Base-by-base conservation (phyloP, 2,797 vertebrate species). In the Microctenopoma lineatum region DNA sequence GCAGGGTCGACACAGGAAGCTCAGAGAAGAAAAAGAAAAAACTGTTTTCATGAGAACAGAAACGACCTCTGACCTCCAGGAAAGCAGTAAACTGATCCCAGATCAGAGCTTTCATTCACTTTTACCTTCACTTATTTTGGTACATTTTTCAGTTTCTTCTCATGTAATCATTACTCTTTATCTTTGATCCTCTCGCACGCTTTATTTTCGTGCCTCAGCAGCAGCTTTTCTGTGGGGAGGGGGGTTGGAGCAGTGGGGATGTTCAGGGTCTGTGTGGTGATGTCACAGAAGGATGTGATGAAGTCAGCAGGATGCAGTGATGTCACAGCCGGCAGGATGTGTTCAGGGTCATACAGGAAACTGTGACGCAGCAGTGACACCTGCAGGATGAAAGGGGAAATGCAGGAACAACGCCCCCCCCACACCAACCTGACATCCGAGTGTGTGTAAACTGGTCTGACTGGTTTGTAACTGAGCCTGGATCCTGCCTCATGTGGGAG, bases 221-320 rank as follows among this genome's bases (percentile, higher is more conserved):
- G 47, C n/a, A 13, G 21, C 21, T 25, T 47, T 47, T 7, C 4
- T 3, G 45, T 21, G 2, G 18, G 36, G 29, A 6, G 29, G 29
- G 29, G 29, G 29, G 29, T 32, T 32, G 29, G 29, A 32, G 5
- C 29, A 12, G 41, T 2, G 12, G 14, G 41, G 15, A 29, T 0
- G 8, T 27, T 59, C 34, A 11, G 41, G 15, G 18, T 34, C 11
- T 69, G 8, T 36, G 15, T 39, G 8, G 6, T 79, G 81, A 66
- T 50, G 58, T 84, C 58, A 75, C 9, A 61, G 61, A 69, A 79
- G 79, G 84, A 81, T 79, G 79, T 67, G 64, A 76, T 70, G 73
- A 77, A 29, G 59, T 81, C 66, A 77, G 73, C 65, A 80, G 80
- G 80, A 83, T 66, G 75, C 39, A 26, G 52, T 84, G 75, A 85